Evolutionary conservation across 2,797 vertebrate species (phyloP), one percentile per base, ranked within the genome.

Genomic region (Hephaestus fuliginosus): DNA sequence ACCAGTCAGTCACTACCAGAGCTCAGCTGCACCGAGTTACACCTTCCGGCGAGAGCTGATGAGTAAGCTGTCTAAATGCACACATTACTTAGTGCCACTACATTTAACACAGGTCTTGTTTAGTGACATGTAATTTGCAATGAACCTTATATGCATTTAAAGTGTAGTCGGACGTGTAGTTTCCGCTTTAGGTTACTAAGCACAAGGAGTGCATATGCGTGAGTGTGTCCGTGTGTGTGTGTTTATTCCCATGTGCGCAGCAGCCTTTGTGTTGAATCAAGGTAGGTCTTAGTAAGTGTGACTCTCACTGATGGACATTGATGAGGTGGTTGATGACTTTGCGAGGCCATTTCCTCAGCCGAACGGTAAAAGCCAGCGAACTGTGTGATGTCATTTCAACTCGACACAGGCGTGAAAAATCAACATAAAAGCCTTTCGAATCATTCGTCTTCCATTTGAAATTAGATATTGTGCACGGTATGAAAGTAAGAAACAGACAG

Each of bases 351-450:
- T 87, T 89, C 75, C 81, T 76, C 49, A 61, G 78, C 57, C 8
- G 30, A 52, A 62, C 72, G 49, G 72, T 52, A 53, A 82, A 80
- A 88, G 67, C 77, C 70, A 65, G 66, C 7, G 25, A 69, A 77
- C 72, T 74, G 69, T 84, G 84, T 90, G 86, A 85, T 89, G 89
- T 84, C 66, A 89, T 91, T 93, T 91, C 61, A 77, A 79, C 78
- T 53, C 67, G 72, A 89, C 80, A 69, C 78, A 71, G 79, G 80
- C 66, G 72, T 90, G 88, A 78, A 88, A 76, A 92, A 90, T 91
- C 81, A 81, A 70, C 86, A 85, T 88, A 86, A 89, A 91, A 81
- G 81, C 78, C 80, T 90, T 88, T 80, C 57, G 57, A 92, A 92
- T 89, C 73, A 62, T 66, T 80, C 28, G 44, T 80, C 77, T 84